Evolutionary conservation across 2,888 invertebrate genomes (phyloP).

Genomic region (Pristionchus arcanus): DNA sequence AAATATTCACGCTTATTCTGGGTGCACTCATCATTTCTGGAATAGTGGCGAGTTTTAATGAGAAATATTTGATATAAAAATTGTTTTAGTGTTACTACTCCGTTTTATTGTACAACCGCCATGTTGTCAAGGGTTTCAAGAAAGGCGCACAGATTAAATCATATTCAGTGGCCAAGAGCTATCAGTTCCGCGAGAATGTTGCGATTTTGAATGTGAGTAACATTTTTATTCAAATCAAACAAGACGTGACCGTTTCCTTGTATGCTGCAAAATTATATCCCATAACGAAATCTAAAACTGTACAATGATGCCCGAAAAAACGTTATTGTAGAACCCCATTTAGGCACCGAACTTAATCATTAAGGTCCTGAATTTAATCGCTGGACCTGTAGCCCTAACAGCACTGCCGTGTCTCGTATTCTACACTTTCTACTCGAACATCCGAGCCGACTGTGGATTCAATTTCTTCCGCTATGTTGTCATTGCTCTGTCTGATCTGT

Average conservation of each 20-base stretch:
- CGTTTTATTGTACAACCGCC: not conserved
- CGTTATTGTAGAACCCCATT: too few relatives aligned
- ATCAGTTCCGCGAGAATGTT: not conserved
- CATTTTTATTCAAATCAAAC: too few relatives aligned
- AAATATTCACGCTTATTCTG: too few relatives aligned
- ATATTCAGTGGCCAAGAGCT: not conserved
- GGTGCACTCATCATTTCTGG: too few relatives aligned
- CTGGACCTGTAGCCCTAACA: not conserved
- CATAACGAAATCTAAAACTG: too few relatives aligned
- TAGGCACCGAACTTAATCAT: too few relatives aligned
- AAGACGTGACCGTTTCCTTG: too few relatives aligned
- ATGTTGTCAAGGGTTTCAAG: not conserved
- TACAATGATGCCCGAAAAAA: too few relatives aligned
- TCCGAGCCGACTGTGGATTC: not conserved
- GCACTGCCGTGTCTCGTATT: not conserved
- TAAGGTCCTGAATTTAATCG: not conserved
- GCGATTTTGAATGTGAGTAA: not conserved
- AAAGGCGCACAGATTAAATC: not conserved
- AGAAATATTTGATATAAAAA: not conserved
- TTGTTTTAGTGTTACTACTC: not conserved
- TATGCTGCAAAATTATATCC: too few relatives aligned
- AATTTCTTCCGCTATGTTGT: not conserved
- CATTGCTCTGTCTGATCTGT: not conserved
- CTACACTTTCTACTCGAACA: not conserved
- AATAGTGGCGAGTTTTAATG: too few relatives aligned